Percentiles rank a stretch among this genome's conserved stretches.
These are phyloP conservation scores for Turnix velox DNA, from an alignment of 2,113 vertebrate species.

Conservation along the genomic window DNA sequence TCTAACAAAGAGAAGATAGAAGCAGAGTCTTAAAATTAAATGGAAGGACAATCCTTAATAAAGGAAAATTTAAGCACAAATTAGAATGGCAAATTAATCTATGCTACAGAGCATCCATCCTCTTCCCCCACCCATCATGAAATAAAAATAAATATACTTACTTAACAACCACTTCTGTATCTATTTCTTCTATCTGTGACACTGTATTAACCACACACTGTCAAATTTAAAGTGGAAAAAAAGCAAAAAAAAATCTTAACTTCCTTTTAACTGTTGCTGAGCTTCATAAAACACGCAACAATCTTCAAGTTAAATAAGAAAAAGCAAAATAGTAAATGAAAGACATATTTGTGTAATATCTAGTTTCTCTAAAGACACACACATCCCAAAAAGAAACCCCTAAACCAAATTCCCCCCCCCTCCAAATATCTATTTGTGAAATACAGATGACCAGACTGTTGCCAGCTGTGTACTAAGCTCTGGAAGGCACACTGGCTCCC, in stretches of 20 bases:
- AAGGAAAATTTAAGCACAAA: background rate
- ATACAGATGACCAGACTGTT: background rate
- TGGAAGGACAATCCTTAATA: background rate
- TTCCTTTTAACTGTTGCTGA: conserved; percentile 24
- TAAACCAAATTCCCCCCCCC: background rate
- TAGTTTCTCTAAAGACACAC: background rate
- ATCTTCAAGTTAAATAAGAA: background rate
- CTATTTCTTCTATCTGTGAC: conserved; percentile 89
- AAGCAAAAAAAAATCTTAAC: conserved; percentile 42
- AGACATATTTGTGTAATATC: background rate
- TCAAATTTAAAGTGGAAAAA: conserved; percentile 38
- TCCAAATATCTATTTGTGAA: background rate
- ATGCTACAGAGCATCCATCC: background rate
- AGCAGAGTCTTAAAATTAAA: background rate
- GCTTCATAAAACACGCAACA: background rate
- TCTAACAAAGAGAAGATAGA: background rate
- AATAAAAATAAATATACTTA: conserved; percentile 74
- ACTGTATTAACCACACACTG: conserved; percentile 90
- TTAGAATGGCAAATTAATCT: background rate
- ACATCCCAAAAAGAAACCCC: background rate
- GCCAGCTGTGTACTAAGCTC: background rate
- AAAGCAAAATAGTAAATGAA: background rate
- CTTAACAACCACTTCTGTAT: conserved; percentile 88
- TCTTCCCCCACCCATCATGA: background rate
- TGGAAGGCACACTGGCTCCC: background rate